Evolutionary conservation across 2,797 vertebrate genomes (phyloP), one percentile per base, ranked within the genome.

Genomic region (Oreochromis mossambicus): DNA sequence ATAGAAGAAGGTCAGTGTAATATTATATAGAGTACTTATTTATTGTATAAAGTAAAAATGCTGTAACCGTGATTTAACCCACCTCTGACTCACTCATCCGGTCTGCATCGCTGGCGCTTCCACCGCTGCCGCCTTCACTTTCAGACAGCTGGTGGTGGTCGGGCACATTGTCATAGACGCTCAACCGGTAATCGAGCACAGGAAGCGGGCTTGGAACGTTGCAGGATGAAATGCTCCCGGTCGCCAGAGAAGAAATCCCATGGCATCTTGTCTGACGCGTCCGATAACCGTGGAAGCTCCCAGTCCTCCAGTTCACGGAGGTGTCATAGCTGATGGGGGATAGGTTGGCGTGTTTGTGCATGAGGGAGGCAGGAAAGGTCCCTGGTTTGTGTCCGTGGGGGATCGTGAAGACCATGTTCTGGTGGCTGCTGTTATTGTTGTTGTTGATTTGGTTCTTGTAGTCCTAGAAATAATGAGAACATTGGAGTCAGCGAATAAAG

Each of bases 131-230:
- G 1, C 38, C 88, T 3, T 91, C 88, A 14, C 92, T 87, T 36
- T 87, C 61, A 1, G 83, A 87, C 48, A n/a, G 89, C 77, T 78
- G 94, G 79, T 70, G 55, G 54, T 58, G 88, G 24, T 52, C 89
- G 0, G 97, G 97, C 21, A 98, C 92, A 68, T 98, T 98, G 95
- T 98, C 97, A 10, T 98, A 98, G 81, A 98, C 79, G 11, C 97
- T 98, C 26, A 95, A 82, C 6, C 97, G 95, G 43, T 97, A 95
- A 26, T 96, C 92, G 3, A 89, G 43, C 4, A 38, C 9, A 0
- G 82, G 70, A 13, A 90, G 79, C 0, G 93, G 92, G 8, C 91
- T 88, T 5, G 3, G 93, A 86, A 8, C 89, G 77, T 34, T 83
- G n/a, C 80, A 21, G 2, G 82, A 34, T 0, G 56, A 54, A 1